Percentiles rank a stretch among this genome's conserved stretches.
phyloP scores from a whole-genome alignment of 2,888 invertebrate genomes.

The Matsumyia berberina region DNA sequence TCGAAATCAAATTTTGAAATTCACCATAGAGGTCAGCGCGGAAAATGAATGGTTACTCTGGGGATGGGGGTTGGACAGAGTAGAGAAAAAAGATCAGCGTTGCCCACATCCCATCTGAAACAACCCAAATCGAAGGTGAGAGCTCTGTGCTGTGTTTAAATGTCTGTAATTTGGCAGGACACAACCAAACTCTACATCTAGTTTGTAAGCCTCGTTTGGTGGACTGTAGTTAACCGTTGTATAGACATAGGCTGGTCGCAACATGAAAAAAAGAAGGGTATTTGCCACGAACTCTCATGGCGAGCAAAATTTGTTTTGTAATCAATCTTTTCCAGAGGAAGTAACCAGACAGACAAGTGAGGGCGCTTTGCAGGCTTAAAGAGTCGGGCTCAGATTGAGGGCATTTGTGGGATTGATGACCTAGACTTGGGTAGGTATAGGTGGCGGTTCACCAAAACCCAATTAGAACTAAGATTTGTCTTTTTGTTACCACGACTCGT shows the following conservation, averaged over 20 bases:
- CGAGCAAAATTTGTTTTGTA: slow-evolving; percentile 10
- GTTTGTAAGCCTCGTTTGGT: background rate
- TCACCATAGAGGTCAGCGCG: slow-evolving; percentile 31
- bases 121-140: slow-evolving; percentile 30
- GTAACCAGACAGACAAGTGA: slow-evolving; percentile 1
- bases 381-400: background rate
- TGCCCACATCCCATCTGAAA: background rate
- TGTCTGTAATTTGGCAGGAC: slow-evolving; percentile 54
- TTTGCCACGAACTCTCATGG: slow-evolving; percentile 21
- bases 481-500: too few relatives aligned
- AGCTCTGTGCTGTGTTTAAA: slow-evolving; percentile 10
- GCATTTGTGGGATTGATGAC: background rate
- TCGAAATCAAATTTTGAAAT: slow-evolving; percentile 42
- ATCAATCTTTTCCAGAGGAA: slow-evolving; percentile 22
- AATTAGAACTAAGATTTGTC: too few relatives aligned
- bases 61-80: background rate
- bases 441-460: too few relatives aligned
- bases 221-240: background rate
- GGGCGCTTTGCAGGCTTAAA: background rate
- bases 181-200: background rate
- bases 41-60: slow-evolving; percentile 32
- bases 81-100: too few relatives aligned
- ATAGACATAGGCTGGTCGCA: too few relatives aligned
- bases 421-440: too few relatives aligned
- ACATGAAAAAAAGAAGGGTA: background rate